Percentiles rank a stretch among this genome's conserved stretches.
phyloP scores from a whole-genome alignment of 2,888 invertebrate genomes.

The Serripes groenlandicus region DNA sequence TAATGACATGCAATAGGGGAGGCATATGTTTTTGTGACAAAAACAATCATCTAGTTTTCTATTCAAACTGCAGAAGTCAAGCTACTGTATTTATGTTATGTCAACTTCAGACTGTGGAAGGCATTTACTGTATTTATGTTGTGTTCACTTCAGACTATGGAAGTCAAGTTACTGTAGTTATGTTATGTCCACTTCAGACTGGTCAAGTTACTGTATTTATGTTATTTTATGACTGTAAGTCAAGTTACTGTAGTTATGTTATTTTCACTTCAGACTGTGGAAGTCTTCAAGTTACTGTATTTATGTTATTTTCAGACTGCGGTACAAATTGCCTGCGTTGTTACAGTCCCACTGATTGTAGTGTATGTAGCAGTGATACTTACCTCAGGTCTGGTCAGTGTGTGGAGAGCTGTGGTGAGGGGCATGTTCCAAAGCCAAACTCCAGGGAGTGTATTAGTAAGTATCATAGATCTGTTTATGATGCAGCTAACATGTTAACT shows the following conservation, averaged over 20 bases:
- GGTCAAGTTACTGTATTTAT: neutral
- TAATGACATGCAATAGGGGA: no score
- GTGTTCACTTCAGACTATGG: no score
- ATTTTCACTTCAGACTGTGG: neutral
- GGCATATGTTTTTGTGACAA: no score
- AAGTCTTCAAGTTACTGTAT: neutral
- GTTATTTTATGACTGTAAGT: neutral
- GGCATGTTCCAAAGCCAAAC: conserved; percentile 64
- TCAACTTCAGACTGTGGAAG: no score
- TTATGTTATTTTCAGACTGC: conserved; percentile 71
- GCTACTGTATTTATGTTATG: no score
- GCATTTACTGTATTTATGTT: no score
- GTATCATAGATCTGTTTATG: no score
- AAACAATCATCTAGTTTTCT: no score
- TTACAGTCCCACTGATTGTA: conserved; percentile 68
- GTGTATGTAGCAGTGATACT: conserved; percentile 71
- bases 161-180: no score
- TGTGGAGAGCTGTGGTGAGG: conserved; percentile 72
- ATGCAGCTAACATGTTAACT: no score
- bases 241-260: neutral
- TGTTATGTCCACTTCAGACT: no score
- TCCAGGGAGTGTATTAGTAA: conserved; percentile 74
- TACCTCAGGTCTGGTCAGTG: conserved; percentile 73
- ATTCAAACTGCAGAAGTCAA: no score
- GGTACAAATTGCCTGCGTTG: conserved; percentile 74